These are phyloP conservation scores for Copidosoma floridanum DNA, from an alignment of 1,140 invertebrate genomes.

Conservation along the genomic window DNA sequence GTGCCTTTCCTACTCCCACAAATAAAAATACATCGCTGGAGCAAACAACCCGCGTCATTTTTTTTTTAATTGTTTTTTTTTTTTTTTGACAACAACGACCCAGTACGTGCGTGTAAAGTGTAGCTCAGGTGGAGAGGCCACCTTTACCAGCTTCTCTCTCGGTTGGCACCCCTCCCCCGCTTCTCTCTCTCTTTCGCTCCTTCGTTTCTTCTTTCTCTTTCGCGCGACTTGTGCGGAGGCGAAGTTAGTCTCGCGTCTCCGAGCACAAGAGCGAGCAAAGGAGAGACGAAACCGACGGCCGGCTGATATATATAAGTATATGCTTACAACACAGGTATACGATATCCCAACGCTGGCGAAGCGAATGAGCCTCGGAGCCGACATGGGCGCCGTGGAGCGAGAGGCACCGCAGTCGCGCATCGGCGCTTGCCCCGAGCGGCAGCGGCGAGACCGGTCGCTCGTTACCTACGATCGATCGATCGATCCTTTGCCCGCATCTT, in stretches of 20 bases:
- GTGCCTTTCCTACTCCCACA: too few species aligned
- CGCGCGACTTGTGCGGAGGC: neutral
- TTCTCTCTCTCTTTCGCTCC: neutral
- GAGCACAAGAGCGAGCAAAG: neutral
- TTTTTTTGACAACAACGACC: too few species aligned
- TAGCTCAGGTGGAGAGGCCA: conserved; percentile 1
- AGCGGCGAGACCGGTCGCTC: conserved; percentile 18
- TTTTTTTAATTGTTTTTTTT: too few species aligned
- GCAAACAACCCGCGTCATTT: too few species aligned
- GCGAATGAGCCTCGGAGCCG: too few species aligned
- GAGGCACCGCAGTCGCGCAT: conserved; percentile 21
- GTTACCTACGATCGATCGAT: too few species aligned
- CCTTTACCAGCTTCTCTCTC: neutral
- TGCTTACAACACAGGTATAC: too few species aligned
- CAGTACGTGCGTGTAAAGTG: too few species aligned
- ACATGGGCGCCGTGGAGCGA: neutral
- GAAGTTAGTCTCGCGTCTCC: neutral
- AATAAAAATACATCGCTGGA: too few species aligned
- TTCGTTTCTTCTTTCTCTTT: neutral
- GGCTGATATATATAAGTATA: too few species aligned
- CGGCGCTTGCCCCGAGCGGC: conserved; percentile 29
- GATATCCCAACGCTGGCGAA: too few species aligned
- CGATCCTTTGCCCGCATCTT: too few species aligned
- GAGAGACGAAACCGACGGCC: neutral
- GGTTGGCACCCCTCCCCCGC: neutral